Evolutionary conservation across 1,140 invertebrate species (phyloP).

Genomic region (Drosophila ambigua): DNA sequence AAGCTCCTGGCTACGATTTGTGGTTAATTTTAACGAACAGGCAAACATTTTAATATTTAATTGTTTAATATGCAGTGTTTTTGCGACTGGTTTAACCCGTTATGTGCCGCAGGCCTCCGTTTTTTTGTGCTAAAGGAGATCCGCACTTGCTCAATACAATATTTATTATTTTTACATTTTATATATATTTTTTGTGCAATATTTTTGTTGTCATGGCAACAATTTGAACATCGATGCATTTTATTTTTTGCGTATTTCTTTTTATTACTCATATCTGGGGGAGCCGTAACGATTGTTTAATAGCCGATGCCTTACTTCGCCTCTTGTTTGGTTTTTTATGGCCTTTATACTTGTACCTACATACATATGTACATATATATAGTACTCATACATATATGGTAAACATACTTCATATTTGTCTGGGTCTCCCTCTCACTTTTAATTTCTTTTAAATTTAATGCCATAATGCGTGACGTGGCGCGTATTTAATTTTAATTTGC

Average conservation of each 20-base stretch:
- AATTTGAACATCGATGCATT: conserved; percentile 49
- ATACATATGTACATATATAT: conserved; percentile 23
- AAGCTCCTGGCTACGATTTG: conserved; percentile 20
- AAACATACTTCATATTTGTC: background rate
- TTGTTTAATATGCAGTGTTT: conserved; percentile 16
- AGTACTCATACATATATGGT: conserved; percentile 8
- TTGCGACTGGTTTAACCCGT: conserved; percentile 43
- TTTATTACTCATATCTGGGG: conserved; percentile 70
- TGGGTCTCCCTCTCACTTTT: conserved; percentile 8
- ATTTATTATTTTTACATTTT: conserved; percentile 8
- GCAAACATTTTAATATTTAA: conserved; percentile 25
- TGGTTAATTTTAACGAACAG: conserved; percentile 12
- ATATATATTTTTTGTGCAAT: conserved; percentile 26
- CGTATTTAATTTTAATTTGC: conserved; percentile 73
- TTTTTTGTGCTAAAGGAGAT: too few species aligned
- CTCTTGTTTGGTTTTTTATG: conserved; percentile 51
- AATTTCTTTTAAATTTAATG: conserved; percentile 40
- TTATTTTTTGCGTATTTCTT: conserved; percentile 41
- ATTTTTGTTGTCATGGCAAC: conserved; percentile 24
- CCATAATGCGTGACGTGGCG: conserved; percentile 62
- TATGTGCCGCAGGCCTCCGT: conserved; percentile 6
- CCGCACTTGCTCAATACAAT: background rate
- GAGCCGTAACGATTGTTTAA: conserved; percentile 72
- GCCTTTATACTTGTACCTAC: conserved; percentile 29
- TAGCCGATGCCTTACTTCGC: conserved; percentile 50